Evolutionary conservation across 2,888 invertebrate species (phyloP).

Genomic region (Seira musarum): DNA sequence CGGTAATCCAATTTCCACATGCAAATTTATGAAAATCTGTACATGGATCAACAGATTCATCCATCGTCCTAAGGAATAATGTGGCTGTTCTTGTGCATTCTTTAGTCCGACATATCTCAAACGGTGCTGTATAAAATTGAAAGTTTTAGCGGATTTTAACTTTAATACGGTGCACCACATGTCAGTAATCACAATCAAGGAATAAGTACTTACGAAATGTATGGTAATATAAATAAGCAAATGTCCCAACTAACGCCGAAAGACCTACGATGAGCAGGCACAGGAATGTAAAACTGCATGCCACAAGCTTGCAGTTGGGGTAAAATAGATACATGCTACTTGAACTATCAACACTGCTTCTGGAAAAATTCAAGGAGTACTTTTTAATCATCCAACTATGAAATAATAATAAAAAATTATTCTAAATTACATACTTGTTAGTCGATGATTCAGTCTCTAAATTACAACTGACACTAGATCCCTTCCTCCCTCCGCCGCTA

Average conservation of each 20-base stretch:
- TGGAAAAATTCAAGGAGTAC: conserved; percentile 15
- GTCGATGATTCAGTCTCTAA: conserved; percentile 41
- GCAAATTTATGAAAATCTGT: conserved; percentile 58
- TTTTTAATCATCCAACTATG: neutral
- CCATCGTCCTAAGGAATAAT: conserved; percentile 65
- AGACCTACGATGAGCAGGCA: conserved; percentile 49
- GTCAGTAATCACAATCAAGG: neutral
- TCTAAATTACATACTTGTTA: conserved; percentile 44
- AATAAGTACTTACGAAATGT: conserved; percentile 61
- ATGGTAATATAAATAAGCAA: conserved; percentile 59
- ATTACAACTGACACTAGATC: conserved; percentile 40
- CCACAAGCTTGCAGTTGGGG: conserved; percentile 24
- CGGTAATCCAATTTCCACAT: conserved; percentile 68
- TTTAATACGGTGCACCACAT: neutral
- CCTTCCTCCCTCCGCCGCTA: conserved; percentile 24
- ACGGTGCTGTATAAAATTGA: conserved; percentile 53
- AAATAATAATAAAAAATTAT: neutral
- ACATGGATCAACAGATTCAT: conserved; percentile 64
- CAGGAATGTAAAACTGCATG: conserved; percentile 37
- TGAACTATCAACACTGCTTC: conserved; percentile 25
- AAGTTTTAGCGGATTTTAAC: neutral
- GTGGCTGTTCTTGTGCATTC: conserved; percentile 66
- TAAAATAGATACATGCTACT: conserved; percentile 33
- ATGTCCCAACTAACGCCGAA: conserved; percentile 35
- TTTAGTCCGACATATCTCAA: conserved; percentile 65